Evolutionary conservation across 1,140 invertebrate genomes (phyloP).

Genomic region (Drosophila persimilis): DNA sequence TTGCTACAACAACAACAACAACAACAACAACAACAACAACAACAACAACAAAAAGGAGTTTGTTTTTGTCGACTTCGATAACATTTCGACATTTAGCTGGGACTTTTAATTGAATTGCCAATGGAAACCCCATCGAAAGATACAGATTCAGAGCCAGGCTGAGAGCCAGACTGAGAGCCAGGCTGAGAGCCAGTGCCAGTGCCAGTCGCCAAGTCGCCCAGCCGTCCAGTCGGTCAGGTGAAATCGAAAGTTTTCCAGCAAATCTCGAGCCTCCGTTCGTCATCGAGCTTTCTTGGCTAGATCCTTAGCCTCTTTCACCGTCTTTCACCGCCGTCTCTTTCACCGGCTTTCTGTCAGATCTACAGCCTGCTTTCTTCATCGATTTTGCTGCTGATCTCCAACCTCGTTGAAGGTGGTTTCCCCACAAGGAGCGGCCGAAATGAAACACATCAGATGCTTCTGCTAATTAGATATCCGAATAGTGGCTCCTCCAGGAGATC

Average conservation of each 20-base stretch:
- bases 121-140: too few relatives aligned
- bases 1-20: constrained; percentile 54
- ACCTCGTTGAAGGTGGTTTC: too few relatives aligned
- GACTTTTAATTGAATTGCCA: constrained; percentile 51
- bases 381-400: too few relatives aligned
- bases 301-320: too few relatives aligned
- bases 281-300: too few relatives aligned
- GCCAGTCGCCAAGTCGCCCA: background rate
- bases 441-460: too few relatives aligned
- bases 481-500: too few relatives aligned
- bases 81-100: constrained; percentile 62
- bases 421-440: too few relatives aligned
- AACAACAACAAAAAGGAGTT: constrained; percentile 21
- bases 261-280: background rate
- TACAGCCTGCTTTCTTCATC: too few relatives aligned
- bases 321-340: too few relatives aligned
- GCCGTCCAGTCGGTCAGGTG: constrained; percentile 24
- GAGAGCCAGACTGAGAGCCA: constrained; percentile 13
- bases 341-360: too few relatives aligned
- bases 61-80: constrained; percentile 55
- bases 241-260: constrained; percentile 41
- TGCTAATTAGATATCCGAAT: too few relatives aligned
- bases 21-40: background rate
- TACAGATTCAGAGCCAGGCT: background rate
- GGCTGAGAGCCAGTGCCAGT: background rate